Evolutionary conservation across 2,113 vertebrate species (phyloP).

Genomic region (Pogona vitticeps): DNA sequence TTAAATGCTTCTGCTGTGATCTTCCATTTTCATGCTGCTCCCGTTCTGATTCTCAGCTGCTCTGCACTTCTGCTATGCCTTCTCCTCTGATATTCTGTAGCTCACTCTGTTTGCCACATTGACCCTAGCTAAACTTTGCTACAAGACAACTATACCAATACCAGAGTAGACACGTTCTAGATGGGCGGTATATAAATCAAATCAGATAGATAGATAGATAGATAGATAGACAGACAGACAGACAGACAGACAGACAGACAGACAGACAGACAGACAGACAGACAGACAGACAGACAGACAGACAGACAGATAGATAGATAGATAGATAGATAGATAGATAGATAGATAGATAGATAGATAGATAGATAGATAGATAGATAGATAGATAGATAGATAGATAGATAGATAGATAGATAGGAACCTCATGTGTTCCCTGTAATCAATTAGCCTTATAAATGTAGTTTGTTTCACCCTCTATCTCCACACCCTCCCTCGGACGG

Average conservation of each 20-base stretch:
- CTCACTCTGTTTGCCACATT: background rate
- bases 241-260: too few species aligned
- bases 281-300: too few species aligned
- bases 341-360: background rate
- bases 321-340: background rate
- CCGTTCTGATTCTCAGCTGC: background rate
- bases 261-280: too few species aligned
- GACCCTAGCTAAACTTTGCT: background rate
- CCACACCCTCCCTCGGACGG: too few species aligned
- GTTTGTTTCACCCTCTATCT: too few species aligned
- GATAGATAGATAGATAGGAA: background rate
- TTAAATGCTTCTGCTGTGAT: background rate
- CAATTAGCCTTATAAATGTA: too few species aligned
- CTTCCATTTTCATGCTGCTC: background rate
- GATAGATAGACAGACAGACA: too few species aligned
- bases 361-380: background rate
- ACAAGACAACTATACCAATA: background rate
- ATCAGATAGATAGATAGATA: too few species aligned
- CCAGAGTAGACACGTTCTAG: background rate
- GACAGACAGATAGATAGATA: too few species aligned
- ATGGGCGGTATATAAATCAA: too few species aligned
- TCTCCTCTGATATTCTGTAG: background rate
- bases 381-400: background rate
- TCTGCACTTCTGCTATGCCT: background rate
- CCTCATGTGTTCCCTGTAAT: too few species aligned